Conservation (phyloP, 2,888 invertebrate genomes). For the Timema podura region DNA sequence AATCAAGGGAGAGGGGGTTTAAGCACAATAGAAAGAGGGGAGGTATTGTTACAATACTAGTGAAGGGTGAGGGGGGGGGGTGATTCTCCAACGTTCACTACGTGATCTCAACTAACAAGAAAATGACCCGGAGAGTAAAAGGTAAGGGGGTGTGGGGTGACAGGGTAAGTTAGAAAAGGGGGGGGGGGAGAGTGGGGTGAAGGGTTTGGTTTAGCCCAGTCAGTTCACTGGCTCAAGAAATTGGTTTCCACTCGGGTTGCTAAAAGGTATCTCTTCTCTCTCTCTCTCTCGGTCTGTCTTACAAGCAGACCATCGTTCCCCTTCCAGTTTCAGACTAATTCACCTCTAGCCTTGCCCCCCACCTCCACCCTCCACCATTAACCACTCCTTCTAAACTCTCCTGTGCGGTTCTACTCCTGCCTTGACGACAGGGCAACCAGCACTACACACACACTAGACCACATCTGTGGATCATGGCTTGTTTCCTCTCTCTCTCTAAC, state of each 20-base stretch:
- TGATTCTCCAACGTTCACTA: not conserved
- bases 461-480: too few species aligned
- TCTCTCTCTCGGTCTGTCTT: not conserved
- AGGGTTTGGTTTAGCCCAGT: not conserved
- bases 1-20: not conserved
- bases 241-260: slow-evolving; percentile 22
- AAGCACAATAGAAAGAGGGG: not conserved
- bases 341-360: not conserved
- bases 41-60: not conserved
- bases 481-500: too few species aligned
- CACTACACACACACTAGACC: not conserved
- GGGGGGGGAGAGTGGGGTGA: not conserved
- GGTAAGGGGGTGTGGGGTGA: not conserved
- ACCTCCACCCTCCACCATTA: not conserved
- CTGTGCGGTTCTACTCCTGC: not conserved
- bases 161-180: not conserved
- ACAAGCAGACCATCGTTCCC: too few species aligned
- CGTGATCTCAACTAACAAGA: slow-evolving; percentile 14
- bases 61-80: not conserved
- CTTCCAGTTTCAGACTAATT: too few species aligned
- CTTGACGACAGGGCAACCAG: slow-evolving; percentile 3
- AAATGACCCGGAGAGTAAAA: slow-evolving; percentile 11
- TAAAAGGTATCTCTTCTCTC: slow-evolving; percentile 10
- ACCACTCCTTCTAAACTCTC: not conserved
- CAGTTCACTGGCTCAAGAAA: slow-evolving; percentile 22